These are phyloP conservation scores for Dynastes maya DNA, from an alignment of 2,888 invertebrate genomes.

Conservation along the genomic window DNA sequence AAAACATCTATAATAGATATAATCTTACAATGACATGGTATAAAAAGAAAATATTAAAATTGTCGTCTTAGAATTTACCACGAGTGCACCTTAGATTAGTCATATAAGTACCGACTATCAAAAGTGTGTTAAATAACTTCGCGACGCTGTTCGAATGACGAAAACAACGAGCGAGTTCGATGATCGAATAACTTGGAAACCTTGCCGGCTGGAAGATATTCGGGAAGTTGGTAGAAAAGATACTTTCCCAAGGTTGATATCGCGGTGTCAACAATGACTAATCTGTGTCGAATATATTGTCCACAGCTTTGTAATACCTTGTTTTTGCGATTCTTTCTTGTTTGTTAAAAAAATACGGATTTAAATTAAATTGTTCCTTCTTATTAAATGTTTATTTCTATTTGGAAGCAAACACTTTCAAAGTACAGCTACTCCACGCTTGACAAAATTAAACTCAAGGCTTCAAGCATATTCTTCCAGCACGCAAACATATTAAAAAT, in stretches of 20 bases:
- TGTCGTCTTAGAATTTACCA: no score
- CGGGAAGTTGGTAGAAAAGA: no score
- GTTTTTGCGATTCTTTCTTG: no score
- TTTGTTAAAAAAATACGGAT: no score
- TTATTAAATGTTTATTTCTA: no score
- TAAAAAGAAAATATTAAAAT: no score
- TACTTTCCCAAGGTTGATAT: no score
- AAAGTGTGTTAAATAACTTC: conserved; percentile 10
- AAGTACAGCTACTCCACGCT: conserved; percentile 20
- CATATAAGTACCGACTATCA: background rate
- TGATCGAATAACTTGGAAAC: background rate
- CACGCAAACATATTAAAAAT: conserved; percentile 30
- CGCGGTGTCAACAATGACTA: background rate
- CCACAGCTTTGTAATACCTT: background rate
- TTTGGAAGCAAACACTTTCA: background rate
- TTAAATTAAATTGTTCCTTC: no score
- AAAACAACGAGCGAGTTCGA: background rate
- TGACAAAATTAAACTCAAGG: conserved; percentile 47
- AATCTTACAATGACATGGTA: no score
- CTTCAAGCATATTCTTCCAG: background rate
- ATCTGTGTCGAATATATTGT: background rate
- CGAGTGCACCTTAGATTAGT: background rate
- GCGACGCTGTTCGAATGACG: conserved; percentile 4
- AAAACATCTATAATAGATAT: no score
- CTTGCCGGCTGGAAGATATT: background rate